Conservation (phyloP, 1,140 invertebrate genomes). For the Asobara japonica region DNA sequence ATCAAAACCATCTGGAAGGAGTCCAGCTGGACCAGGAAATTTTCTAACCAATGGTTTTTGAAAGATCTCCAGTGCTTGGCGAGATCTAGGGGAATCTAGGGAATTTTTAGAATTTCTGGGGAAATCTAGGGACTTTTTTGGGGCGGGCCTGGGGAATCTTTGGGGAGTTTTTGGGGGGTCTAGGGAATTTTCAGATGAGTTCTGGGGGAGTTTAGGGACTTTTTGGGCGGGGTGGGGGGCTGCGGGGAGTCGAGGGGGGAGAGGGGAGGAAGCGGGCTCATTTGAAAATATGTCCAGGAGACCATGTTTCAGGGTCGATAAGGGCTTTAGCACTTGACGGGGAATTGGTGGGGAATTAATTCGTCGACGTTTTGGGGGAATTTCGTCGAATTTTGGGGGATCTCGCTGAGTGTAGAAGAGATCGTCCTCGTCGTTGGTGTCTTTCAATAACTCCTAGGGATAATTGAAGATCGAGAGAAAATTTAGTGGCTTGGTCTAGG, state of each 20-base stretch:
- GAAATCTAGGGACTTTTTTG: neutral
- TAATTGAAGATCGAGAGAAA: too few species aligned
- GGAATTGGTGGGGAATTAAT: neutral
- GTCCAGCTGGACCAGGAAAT: constrained; percentile 63
- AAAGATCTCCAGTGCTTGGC: neutral
- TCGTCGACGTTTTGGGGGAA: neutral
- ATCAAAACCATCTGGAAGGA: constrained; percentile 48
- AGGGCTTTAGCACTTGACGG: neutral
- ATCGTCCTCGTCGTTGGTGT: constrained; percentile 34
- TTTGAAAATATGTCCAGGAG: neutral
- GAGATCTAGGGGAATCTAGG: constrained; percentile 15
- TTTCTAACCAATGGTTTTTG: constrained; percentile 48
- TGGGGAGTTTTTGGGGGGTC: neutral
- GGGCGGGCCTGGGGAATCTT: neutral
- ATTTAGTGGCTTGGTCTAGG: too few species aligned
- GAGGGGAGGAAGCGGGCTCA: neutral
- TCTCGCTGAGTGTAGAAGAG: constrained; percentile 2
- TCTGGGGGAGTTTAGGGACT: neutral
- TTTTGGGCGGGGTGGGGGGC: neutral
- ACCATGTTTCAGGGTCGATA: neutral
- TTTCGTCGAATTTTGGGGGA: constrained; percentile 7
- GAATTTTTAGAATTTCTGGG: neutral
- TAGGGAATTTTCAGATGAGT: neutral
- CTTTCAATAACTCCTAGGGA: constrained; percentile 42
- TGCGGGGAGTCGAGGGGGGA: neutral